A percentile compares a stretch with the other conserved stretches of the same genome.
phyloP scores from a whole-genome alignment of 1,140 invertebrate genomes.

The Rhynchophorus ferrugineus region DNA sequence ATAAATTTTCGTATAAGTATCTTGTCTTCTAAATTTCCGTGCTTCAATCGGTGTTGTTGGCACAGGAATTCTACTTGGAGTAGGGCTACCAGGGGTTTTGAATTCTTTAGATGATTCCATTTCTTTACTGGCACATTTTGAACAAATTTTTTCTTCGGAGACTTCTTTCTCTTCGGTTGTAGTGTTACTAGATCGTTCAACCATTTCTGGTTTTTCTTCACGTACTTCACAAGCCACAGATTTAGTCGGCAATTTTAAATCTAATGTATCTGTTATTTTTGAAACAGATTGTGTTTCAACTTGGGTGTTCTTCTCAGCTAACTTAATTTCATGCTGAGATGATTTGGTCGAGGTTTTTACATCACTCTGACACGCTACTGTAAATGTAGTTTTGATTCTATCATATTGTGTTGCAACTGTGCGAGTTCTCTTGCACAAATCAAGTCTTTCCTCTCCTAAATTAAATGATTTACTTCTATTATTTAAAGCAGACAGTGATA shows the following conservation, averaged over 20 bases:
- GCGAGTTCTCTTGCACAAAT: conserved; percentile 26
- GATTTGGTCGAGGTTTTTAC: conserved; percentile 33
- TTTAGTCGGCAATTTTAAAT: conserved; percentile 22
- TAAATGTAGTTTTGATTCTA: conserved; percentile 4
- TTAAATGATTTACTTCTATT: conserved; percentile 38
- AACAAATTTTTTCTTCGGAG: conserved; percentile 20
- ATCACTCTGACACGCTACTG: conserved; percentile 27
- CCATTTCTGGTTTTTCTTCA: conserved; percentile 15
- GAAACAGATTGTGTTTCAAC: conserved; percentile 25
- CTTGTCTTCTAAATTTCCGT: conserved; percentile 43
- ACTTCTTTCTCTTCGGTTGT: conserved; percentile 21
- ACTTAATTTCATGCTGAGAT: conserved; percentile 37
- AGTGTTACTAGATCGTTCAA: conserved; percentile 26
- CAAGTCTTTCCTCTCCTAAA: conserved; percentile 35
- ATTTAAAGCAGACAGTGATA: conserved; percentile 34
- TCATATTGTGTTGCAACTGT: conserved; percentile 34
- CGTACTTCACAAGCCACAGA: conserved; percentile 27
- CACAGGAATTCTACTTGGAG: conserved; percentile 42
- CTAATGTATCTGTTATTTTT: conserved; percentile 34
- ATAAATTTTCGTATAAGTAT: conserved; percentile 44
- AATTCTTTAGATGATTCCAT: conserved; percentile 29
- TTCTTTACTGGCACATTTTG: conserved; percentile 23
- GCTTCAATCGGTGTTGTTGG: conserved; percentile 41
- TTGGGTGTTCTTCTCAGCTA: conserved; percentile 32
- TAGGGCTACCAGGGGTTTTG: conserved; percentile 29